Conservation (phyloP, 2,113 vertebrate species). For the Tapirus terrestris region DNA sequence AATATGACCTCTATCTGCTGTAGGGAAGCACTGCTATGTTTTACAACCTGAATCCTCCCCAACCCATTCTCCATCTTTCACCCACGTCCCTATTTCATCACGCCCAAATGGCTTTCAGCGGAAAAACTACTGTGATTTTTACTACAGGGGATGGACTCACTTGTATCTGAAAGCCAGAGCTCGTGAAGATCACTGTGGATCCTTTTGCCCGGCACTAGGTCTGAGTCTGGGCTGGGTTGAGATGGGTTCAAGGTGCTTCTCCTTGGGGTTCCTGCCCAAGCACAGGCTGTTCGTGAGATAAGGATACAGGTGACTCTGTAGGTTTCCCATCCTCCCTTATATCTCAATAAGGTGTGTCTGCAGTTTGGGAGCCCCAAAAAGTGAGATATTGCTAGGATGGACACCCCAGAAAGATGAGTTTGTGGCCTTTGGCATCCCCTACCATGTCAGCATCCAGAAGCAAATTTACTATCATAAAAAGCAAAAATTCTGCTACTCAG, state of each 20-base stretch:
- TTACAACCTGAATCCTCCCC: neutral
- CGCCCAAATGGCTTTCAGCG: neutral
- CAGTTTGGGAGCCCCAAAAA: neutral
- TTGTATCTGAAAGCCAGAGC: neutral
- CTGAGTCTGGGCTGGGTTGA: neutral
- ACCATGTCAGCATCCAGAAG: neutral
- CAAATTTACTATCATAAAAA: neutral
- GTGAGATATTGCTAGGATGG: neutral
- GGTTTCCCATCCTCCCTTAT: neutral
- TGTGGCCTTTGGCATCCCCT: neutral
- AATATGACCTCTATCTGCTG: constrained; percentile 59
- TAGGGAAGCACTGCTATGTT: neutral
- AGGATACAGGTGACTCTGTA: accelerated
- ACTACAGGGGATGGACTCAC: neutral
- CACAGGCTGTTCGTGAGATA: neutral
- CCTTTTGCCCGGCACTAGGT: neutral
- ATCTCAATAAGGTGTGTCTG: neutral
- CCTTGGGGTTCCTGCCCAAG: neutral
- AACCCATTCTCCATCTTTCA: neutral
- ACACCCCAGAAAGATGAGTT: neutral
- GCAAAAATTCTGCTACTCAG: neutral
- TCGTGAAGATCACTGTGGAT: neutral
- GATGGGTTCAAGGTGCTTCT: neutral
- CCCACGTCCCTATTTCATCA: neutral
- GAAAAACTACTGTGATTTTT: neutral